phyloP scores from a whole-genome alignment of 2,113 vertebrate species.

The Helogale parvula region DNA sequence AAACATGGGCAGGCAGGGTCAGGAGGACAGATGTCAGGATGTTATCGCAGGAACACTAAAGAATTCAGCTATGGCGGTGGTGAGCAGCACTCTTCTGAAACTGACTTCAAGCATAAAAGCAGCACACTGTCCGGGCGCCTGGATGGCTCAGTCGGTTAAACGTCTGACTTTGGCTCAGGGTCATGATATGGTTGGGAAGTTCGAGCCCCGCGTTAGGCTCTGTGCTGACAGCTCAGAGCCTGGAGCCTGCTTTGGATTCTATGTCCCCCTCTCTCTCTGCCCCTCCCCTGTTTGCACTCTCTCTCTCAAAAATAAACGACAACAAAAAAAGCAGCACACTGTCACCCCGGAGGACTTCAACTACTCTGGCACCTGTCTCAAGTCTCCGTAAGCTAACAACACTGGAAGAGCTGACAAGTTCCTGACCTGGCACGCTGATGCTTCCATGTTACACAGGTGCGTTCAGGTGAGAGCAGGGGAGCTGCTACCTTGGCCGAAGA shows the following conservation, averaged over 20 bases:
- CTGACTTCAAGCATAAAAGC: neutral
- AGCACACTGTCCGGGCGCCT: neutral
- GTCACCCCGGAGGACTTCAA: neutral
- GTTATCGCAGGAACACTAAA: neutral
- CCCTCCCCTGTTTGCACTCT: no score
- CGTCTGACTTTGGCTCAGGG: no score
- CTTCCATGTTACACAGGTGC: neutral
- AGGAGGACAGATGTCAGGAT: neutral
- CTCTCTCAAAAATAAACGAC: no score
- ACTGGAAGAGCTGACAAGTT: neutral
- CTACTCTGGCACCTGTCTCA: neutral
- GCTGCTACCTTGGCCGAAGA: neutral
- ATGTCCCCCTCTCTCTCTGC: no score
- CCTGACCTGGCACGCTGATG: neutral
- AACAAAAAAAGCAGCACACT: neutral
- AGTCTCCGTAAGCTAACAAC: neutral
- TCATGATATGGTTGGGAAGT: no score
- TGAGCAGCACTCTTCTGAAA: neutral
- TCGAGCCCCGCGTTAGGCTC: no score
- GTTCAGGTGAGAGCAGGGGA: neutral
- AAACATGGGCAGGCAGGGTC: neutral
- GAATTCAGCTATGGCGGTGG: neutral
- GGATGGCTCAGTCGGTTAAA: no score
- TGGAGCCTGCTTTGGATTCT: no score
- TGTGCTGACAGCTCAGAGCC: no score